Base-by-base conservation (phyloP, 2,888 invertebrate genomes). In the Lydus trimaculatus region DNA sequence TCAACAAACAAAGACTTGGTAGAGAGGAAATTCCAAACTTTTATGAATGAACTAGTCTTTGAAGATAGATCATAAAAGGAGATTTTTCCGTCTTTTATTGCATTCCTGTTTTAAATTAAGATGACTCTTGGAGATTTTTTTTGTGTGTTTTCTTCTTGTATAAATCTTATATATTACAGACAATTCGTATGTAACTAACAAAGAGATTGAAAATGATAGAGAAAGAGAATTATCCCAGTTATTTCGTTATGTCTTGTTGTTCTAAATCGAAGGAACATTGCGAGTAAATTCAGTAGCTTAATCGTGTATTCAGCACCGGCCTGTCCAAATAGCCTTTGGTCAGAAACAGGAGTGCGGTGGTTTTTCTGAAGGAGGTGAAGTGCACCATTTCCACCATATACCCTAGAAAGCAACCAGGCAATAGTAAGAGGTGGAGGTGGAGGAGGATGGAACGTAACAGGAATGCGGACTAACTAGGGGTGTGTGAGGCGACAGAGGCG, bases 241-340 rank as follows among this genome's bases (percentile, higher is more conserved):
- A 48, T 65, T 61, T 65, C 13, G 52, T 61, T 65, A 48, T 59
- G 43, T 65, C 52, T 13, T 65, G 65, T 65, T 65, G 61, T 65
- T 65, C 31, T 60, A 65, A 65, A 65, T 65, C 61, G 65, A 43
- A 48, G 58, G 58, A 65, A 43, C 43, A 52, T 56, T 63, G 56
- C 52, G 36, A 58, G 52, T 59, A 67, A 71, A 70, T 70, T 74
- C 70, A 61, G 67, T 68, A 64, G 65, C 69, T 78, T 81, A 81
- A 80, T 81, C 80, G 78, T 76, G 79, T 79, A 81, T 81, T 80
- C 80, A 80, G 76, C 78, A 78, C 73, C 75, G 76, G 78, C 80
- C 79, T 81, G 80, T 80, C 78, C 79, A 81, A 81, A 81, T 79
- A 81, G 80, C 80, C 80, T 69, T 78, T 74, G 81, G 81, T 79